Base-by-base conservation (phyloP, 2,888 invertebrate genomes). In the Ichneumoninae sp. region DNA sequence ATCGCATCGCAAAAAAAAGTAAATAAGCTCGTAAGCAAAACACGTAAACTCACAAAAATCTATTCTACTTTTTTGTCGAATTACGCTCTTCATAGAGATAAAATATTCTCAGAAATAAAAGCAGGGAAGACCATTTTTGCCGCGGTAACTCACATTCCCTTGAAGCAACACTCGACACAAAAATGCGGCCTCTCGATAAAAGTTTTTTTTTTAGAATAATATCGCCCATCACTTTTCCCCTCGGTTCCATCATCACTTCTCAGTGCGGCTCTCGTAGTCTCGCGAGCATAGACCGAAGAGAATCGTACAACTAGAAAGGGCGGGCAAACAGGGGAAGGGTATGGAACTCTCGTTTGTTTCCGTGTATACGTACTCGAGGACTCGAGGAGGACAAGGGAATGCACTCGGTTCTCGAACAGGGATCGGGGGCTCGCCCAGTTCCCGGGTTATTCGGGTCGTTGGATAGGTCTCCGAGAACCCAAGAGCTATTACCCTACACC, bases 361-460 rank as follows among this genome's bases (percentile, higher is more conserved):
- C 71, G 66, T 50, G 76, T 66, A 75, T 76, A 69, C 44, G 50
- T 65, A 54, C 78, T 65, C 72, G 60, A 80, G 71, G 71, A 78
- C 36, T 47, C 52, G 65, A 65, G 71, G 60, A 76, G 76, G 70
- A 83, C 75, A 79, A 80, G 80, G 60, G 72, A 72, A 80, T 76
- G 71, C 75, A 80, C 72, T 83, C 68, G 76, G 80, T 72, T 60
- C 50, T 71, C 68, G 76, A 76, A 71, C 71, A 66, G 83, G 60
- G 44, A 72, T 72, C 68, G 65, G 44, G 13, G 13, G n/a, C 22
- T 22, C 71, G 65, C 72, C 75, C 62, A 44, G 47, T 52, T 76
- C 75, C 33, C 54, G 57, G 83, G 60, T 80, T 80, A 80, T 72
- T 68, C 83, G 71, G 80, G 57, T 76, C 71, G 76, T 76, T 83